These are phyloP conservation scores for Dolichomitus sp. DNA, from an alignment of 2,888 invertebrate species.

Conservation along the genomic window DNA sequence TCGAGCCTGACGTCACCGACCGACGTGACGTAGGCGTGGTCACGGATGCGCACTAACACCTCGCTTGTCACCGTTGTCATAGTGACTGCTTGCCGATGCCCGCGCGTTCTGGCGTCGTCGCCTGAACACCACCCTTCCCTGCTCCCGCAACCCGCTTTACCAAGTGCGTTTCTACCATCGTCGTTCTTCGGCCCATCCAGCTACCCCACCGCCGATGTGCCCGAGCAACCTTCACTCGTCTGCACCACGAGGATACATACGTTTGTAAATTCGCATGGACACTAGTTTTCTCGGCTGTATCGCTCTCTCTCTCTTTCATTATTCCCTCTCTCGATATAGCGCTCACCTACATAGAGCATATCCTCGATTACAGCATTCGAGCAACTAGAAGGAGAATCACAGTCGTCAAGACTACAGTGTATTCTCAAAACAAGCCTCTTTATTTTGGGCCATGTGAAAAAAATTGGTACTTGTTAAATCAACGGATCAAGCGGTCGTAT, in stretches of 20 bases:
- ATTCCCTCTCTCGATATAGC: constrained; percentile 10
- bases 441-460: not conserved
- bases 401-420: constrained; percentile 24
- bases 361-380: not conserved
- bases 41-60: constrained; percentile 86
- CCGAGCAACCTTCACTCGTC: constrained; percentile 60
- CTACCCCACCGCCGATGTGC: constrained; percentile 47
- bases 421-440: not conserved
- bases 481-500: not conserved
- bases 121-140: constrained; percentile 43
- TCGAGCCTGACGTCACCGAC: constrained; percentile 82
- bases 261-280: constrained; percentile 53
- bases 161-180: constrained; percentile 29
- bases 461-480: not conserved
- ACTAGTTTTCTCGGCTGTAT: constrained; percentile 34
- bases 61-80: constrained; percentile 85
- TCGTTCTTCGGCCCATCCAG: constrained; percentile 49
- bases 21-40: constrained; percentile 85
- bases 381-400: not conserved
- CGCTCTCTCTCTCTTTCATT: not conserved
- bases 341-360: not conserved
- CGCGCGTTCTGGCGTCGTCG: constrained; percentile 80
- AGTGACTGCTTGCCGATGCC: constrained; percentile 83
- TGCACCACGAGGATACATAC: constrained; percentile 57
- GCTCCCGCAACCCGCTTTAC: constrained; percentile 32